Evolutionary conservation across 30 jellyfish, hydroid and myxozoan species (phyloP).

Genomic region (Hydractinia echinata): DNA sequence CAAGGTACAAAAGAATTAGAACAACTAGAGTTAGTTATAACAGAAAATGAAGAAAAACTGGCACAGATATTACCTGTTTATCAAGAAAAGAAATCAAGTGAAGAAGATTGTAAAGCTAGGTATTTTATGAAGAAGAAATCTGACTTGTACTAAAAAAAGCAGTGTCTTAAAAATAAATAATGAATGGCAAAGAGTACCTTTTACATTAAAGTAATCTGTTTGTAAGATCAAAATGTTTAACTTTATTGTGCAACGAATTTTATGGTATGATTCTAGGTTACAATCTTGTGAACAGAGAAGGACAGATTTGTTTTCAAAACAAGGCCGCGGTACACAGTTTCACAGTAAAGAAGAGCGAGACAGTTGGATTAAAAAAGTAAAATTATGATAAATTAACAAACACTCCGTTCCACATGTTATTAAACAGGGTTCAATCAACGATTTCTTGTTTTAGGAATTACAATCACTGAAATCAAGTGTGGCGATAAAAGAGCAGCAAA

Average conservation of each 20-base stretch:
- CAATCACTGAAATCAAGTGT: conserved; percentile 6
- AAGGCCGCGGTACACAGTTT: conserved; percentile 85
- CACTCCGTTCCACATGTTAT: not conserved
- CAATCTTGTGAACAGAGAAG: conserved; percentile 80
- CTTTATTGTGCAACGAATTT: not conserved
- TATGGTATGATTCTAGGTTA: conserved; percentile 38
- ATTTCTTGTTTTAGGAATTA: conserved; percentile 22
- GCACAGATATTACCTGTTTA: conserved; percentile 59
- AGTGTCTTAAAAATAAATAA: too few species aligned
- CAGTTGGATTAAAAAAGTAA: conserved; percentile 83
- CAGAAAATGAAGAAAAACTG: conserved; percentile 44
- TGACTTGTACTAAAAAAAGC: too few species aligned
- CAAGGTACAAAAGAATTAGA: conserved; percentile 49
- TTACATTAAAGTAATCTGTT: too few species aligned
- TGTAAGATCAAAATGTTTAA: too few species aligned
- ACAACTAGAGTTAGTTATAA: conserved; percentile 49
- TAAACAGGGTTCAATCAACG: not conserved
- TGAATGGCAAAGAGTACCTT: too few species aligned
- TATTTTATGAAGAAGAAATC: not conserved
- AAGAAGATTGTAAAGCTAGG: conserved; percentile 65
- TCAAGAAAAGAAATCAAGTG: conserved; percentile 45
- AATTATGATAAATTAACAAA: not conserved
- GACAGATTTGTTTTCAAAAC: conserved; percentile 85
- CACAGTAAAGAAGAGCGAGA: conserved; percentile 79
- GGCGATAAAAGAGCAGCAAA: conserved; percentile 37